These are phyloP conservation scores for Megalonaias nervosa DNA, from an alignment of 1,140 invertebrate genomes.

Conservation along the genomic window DNA sequence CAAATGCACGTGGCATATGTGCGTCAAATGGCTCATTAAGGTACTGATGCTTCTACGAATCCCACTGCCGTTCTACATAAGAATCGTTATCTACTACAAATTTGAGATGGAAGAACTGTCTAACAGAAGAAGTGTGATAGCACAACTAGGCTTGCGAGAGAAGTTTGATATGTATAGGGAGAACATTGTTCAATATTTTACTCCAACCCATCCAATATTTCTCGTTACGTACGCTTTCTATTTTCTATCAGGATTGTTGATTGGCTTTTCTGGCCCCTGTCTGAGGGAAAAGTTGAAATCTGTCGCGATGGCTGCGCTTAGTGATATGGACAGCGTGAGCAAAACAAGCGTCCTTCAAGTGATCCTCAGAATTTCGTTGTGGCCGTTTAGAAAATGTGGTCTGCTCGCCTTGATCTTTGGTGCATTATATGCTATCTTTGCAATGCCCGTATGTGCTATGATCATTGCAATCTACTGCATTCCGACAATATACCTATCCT, in stretches of 20 bases:
- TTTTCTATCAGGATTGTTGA: constrained; percentile 51
- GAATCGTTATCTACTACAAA: constrained; percentile 63
- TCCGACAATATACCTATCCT: constrained; percentile 64
- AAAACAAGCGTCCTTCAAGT: constrained; percentile 60
- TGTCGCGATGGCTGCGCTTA: constrained; percentile 50
- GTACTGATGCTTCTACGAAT: constrained; percentile 54
- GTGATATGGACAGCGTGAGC: constrained; percentile 63
- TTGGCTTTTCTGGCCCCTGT: constrained; percentile 52
- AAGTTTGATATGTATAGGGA: constrained; percentile 58
- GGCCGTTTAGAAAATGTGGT: constrained; percentile 61
- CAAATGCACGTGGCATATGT: constrained; percentile 60
- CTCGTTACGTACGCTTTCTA: constrained; percentile 63
- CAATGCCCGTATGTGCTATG: constrained; percentile 50
- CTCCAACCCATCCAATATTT: constrained; percentile 64
- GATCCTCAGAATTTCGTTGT: constrained; percentile 50
- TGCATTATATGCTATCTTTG: constrained; percentile 53
- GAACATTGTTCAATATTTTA: constrained; percentile 64
- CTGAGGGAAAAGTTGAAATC: constrained; percentile 61
- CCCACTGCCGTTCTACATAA: constrained; percentile 63
- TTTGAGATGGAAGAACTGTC: constrained; percentile 61
- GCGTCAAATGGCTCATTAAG: constrained; percentile 53
- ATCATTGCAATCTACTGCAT: constrained; percentile 62
- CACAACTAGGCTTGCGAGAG: constrained; percentile 40
- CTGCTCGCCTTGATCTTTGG: constrained; percentile 57
- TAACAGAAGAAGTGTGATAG: constrained; percentile 36